Percentiles rank a stretch among this genome's conserved stretches.
Evolutionary conservation across 2,113 vertebrate genomes (phyloP).

Genomic region (Stictonetta naevosa): DNA sequence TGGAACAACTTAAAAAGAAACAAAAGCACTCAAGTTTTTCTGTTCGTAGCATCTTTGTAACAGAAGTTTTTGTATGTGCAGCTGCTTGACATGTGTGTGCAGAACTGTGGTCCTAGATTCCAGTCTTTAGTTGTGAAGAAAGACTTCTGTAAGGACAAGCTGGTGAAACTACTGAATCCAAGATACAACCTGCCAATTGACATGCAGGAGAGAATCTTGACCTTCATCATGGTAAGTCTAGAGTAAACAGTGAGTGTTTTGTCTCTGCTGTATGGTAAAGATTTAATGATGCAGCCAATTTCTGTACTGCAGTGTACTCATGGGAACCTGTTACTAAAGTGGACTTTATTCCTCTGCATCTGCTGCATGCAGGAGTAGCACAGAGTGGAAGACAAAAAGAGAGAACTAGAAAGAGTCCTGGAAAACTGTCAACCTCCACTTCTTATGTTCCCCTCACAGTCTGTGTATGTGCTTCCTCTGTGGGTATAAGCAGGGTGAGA

Average conservation of each 20-base stretch:
- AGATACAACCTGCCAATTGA: conserved; percentile 77
- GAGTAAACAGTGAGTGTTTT: not conserved
- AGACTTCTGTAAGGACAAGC: conserved; percentile 80
- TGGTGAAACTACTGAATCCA: conserved; percentile 80
- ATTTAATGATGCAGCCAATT: not conserved
- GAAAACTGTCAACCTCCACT: not conserved
- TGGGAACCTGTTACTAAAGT: not conserved
- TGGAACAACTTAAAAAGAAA: not conserved
- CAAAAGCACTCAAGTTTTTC: not conserved
- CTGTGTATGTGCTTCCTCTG: not conserved
- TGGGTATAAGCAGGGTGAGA: not conserved
- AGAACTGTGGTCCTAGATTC: conserved; percentile 81
- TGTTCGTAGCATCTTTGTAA: not conserved
- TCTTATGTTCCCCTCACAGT: not conserved
- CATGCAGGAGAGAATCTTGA: conserved; percentile 81
- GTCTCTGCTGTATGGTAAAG: not conserved
- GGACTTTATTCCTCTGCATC: not conserved
- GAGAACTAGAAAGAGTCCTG: not conserved
- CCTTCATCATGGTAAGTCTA: conserved; percentile 79
- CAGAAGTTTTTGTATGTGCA: conserved; percentile 46
- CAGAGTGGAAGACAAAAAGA: not conserved
- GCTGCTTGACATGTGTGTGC: conserved; percentile 82
- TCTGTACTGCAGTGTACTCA: not conserved
- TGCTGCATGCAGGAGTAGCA: not conserved
- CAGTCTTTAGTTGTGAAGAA: conserved; percentile 82